A percentile compares a stretch with the other conserved stretches of the same genome.
These are phyloP conservation scores for Protula sp. DNA, from an alignment of 2,888 invertebrate genomes.

Conservation along the genomic window DNA sequence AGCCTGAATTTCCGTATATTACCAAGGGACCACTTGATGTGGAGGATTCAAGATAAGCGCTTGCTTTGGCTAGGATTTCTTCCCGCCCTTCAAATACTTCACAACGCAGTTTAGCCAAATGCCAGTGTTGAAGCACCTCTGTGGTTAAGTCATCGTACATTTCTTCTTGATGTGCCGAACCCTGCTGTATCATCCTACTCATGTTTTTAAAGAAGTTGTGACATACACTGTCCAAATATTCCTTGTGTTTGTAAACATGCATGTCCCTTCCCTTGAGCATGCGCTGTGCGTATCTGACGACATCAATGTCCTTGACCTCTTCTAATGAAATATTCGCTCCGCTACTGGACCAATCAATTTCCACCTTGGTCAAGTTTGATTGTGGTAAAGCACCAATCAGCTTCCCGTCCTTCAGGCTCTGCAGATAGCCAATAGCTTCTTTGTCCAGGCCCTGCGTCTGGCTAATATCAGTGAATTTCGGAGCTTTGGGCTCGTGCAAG, in stretches of 20 bases:
- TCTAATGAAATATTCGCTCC: neutral
- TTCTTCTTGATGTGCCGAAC: neutral
- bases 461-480: neutral
- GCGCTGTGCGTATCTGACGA: neutral
- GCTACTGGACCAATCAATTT: conserved; percentile 7
- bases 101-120: conserved; percentile 5
- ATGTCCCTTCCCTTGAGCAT: neutral
- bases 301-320: neutral
- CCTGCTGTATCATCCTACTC: neutral
- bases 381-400: neutral
- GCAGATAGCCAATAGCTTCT: neutral
- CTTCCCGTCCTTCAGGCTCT: neutral
- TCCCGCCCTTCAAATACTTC: conserved; percentile 11
- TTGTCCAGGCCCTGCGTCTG: neutral
- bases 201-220: neutral
- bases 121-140: conserved; percentile 8
- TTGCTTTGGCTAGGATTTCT: neutral
- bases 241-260: conserved; percentile 2
- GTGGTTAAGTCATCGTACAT: neutral
- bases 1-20: neutral
- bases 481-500: neutral
- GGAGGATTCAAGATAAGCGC: neutral
- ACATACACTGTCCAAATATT: conserved; percentile 5
- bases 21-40: neutral
- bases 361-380: neutral